Evolutionary conservation across 2,888 invertebrate genomes (phyloP), one percentile per base, ranked within the genome.

Genomic region (Mythimna ferrago): DNA sequence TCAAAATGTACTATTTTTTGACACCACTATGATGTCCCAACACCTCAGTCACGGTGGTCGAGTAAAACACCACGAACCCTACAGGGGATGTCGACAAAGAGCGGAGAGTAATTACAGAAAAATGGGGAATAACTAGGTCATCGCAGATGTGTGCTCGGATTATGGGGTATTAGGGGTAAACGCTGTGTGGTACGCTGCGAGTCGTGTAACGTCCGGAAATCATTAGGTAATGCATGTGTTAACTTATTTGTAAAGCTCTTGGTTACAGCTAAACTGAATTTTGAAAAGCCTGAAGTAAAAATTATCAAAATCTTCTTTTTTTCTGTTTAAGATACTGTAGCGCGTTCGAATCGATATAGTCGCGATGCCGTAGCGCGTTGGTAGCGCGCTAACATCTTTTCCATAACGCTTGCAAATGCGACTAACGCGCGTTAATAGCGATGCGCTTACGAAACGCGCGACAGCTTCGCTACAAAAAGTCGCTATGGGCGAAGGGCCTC

Each of bases 41-140:
- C n/a, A 2, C 51, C 70, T 0, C 4, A 83, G 62, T 75, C 6
- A 53, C 58, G 38, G 83, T 81, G 65, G 88, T 86, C 74, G 79
- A 85, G 82, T 58, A 68, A 66, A 82, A 76, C 84, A 75, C 58
- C 75, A 64, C 66, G 74, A 73, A 89, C 92, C 92, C 87, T 87
- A 84, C 81, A 87, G 91, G 93, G 93, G 92, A 90, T 84, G 89
- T 89, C 89, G 91, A 94, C 93, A 94, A 94, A 93, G 94, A 88
- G 89, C 88, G 91, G 93, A 92, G 94, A 95, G 94, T 95, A 95
- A 95, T 95, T 95, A 94, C 94, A 93, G 94, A 94, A 95, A 95
- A 95, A 94, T 94, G 93, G 95, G 94, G 82, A 87, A 93, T 91
- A 95, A 90, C 93, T 95, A 84, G 95, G 95, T 95, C 95, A 95